Evolutionary conservation across 2,113 vertebrate species (phyloP), one percentile per base, ranked within the genome.

Genomic region (Tachysurus vachellii): DNA sequence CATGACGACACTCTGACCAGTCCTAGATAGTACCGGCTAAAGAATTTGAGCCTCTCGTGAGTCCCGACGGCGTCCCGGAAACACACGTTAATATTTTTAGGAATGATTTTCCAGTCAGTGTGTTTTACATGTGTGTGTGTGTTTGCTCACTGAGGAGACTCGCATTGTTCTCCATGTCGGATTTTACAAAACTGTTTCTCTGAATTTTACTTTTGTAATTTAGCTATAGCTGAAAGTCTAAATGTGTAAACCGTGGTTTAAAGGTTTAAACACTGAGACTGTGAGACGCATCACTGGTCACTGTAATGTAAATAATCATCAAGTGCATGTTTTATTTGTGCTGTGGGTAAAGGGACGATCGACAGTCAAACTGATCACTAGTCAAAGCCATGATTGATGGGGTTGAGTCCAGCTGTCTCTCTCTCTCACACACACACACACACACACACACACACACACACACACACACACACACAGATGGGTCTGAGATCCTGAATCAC

Each of bases 301-400:
- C 61, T 26, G n/a, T 5, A 61, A 1, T 14, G 2, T 28, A 13
- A 66, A 61, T 6, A 61, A 9, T n/a, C 26, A 28, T 66, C 1
- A 70, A 36, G 14, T 14, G 28, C 62, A 36, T 2, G 66, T 19
- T 64, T 28, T n/a, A 13, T 64, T 26, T 64, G 62, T 21, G 57
- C 19, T 13, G 11, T 17, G 66, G 17, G 8, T 70, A 17, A 36
- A 36, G 28, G 6, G 16, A 70, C 2, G 31, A 9, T 77, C 8
- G 2, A 6, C 21, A 28, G 56, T 76, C 57, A n/a, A 66, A 23
- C 36, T 26, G 17, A 82, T 73, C 61, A 85, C 92, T 91, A 94
- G 94, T 91, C 85, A 56, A 89, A 92, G 93, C 91, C 91, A 90
- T 92, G 92, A 95, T 94, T 92, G 93, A 95, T 94, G 89, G 26